Percentiles rank a stretch among this genome's conserved stretches.
phyloP scores from a whole-genome alignment of 2,113 vertebrate genomes.

The Syrrhaptes paradoxus region DNA sequence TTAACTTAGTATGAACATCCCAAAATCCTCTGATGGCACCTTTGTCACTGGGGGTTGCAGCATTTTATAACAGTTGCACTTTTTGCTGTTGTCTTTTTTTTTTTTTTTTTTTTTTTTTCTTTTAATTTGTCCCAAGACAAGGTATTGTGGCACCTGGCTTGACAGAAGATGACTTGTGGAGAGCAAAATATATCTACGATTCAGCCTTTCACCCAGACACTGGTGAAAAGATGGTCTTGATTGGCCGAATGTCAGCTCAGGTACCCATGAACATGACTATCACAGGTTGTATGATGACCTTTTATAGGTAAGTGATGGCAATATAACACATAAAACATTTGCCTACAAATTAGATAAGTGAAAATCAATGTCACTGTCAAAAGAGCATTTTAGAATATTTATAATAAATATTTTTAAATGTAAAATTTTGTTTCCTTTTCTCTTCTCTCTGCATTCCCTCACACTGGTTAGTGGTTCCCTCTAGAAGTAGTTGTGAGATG shows the following conservation, averaged over 20 bases:
- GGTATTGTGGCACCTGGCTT: constrained; percentile 87
- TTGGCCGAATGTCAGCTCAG: constrained; percentile 97
- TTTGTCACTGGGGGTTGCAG: background rate
- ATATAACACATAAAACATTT: background rate
- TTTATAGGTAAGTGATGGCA: constrained; percentile 86
- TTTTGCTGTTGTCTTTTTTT: background rate
- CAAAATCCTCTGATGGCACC: background rate
- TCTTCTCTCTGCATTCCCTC: background rate
- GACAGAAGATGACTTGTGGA: constrained; percentile 95
- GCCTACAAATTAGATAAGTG: background rate
- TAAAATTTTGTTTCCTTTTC: background rate
- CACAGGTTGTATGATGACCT: constrained; percentile 99
- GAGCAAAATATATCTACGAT: constrained; percentile 94
- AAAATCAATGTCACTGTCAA: background rate
- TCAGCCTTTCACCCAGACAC: constrained; percentile 98
- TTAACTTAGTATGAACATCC: background rate
- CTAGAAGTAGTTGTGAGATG: background rate
- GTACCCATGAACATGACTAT: constrained; percentile 99
- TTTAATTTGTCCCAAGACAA: constrained; percentile 74
- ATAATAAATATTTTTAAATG: background rate
- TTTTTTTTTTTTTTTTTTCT: background rate
- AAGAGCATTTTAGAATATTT: background rate
- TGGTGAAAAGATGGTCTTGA: constrained; percentile 96
- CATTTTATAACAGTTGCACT: background rate
- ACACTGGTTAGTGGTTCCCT: background rate